Base-by-base conservation (phyloP, 2,113 vertebrate species). In the Acrocephalus arundinaceus region DNA sequence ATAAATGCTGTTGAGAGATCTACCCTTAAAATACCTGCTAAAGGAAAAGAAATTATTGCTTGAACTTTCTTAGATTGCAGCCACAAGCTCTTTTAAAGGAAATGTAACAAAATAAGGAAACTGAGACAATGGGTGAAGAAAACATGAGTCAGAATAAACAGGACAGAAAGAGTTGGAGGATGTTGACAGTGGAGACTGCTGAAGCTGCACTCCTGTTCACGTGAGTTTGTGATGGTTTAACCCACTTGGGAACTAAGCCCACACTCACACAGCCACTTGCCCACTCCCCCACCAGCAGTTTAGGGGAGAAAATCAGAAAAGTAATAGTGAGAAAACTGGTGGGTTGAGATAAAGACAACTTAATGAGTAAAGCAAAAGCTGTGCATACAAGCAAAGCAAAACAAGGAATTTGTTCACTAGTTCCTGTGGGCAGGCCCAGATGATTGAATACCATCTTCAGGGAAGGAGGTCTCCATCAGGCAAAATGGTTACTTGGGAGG, bases 61-160 rank as follows among this genome's bases (percentile, higher is more conserved):
- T 96, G 95, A 97, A 96, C 87, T 97, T 96, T 92, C 87, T 88
- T 93, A 96, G 89, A 95, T 97, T 95, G 94, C 81, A 97, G 61
- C 78, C 84, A 93, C 76, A 94, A 97, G 67, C 63, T 72, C 52
- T 89, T 96, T 95, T 96, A 91, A 97, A 96, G 94, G 80, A 96
- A 90, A 87, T 95, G 65, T 86, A 91, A 90, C 79, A 66, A 95
- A 97, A 93, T 89, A 81, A 97, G 89, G 87, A 85, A 96, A 96
- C 85, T 27, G 90, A 96, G 85, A 78, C 87, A 93, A 80, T 89
- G 90, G 77, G 89, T 96, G 96, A 97, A 96, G 94, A 97, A 97
- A 97, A 93, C 87, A 78, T 89, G 90, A 96, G 89, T 97, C 94
- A 87, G 96, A 97, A 97, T 97, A 96, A 97, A 96, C 28, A 96